Conservation (phyloP, 1,140 invertebrate genomes). For the Cylas formicarius region DNA sequence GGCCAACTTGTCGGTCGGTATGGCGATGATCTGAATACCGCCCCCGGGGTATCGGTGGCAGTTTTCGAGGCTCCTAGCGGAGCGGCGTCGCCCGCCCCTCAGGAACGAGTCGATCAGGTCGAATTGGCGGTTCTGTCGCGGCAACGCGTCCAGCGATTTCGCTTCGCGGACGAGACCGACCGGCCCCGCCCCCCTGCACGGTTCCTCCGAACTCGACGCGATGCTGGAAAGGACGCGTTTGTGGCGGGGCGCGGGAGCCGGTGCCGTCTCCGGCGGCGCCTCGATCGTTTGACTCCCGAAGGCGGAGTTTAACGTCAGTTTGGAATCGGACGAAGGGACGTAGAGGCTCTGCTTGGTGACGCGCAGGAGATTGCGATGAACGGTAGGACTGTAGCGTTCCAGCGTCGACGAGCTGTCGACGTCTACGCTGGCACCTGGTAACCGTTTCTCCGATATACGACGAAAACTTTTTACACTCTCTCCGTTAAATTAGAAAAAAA, state of each 20-base stretch:
- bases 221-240: slow-evolving; percentile 47
- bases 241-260: slow-evolving; percentile 35
- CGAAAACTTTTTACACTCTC: neutral
- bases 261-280: slow-evolving; percentile 36
- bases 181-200: slow-evolving; percentile 40
- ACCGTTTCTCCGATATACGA: too few species aligned
- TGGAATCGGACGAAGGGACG: slow-evolving; percentile 41
- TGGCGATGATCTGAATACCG: slow-evolving; percentile 39
- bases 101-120: slow-evolving; percentile 22
- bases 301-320: slow-evolving; percentile 45
- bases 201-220: slow-evolving; percentile 48
- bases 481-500: too few species aligned
- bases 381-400: slow-evolving; percentile 36
- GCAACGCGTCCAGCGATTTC: slow-evolving; percentile 46
- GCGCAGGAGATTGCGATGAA: slow-evolving; percentile 25
- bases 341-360: slow-evolving; percentile 31
- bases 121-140: slow-evolving; percentile 21
- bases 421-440: slow-evolving; percentile 39
- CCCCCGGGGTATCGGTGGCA: slow-evolving; percentile 45
- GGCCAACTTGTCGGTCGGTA: slow-evolving; percentile 43
- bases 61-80: slow-evolving; percentile 33
- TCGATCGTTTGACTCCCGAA: slow-evolving; percentile 42
- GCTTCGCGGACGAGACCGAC: slow-evolving; percentile 44
- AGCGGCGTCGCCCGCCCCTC: slow-evolving; percentile 8
- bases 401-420: slow-evolving; percentile 39